Conservation (phyloP, 2,113 vertebrate genomes). For the Psittacara wagleri region DNA sequence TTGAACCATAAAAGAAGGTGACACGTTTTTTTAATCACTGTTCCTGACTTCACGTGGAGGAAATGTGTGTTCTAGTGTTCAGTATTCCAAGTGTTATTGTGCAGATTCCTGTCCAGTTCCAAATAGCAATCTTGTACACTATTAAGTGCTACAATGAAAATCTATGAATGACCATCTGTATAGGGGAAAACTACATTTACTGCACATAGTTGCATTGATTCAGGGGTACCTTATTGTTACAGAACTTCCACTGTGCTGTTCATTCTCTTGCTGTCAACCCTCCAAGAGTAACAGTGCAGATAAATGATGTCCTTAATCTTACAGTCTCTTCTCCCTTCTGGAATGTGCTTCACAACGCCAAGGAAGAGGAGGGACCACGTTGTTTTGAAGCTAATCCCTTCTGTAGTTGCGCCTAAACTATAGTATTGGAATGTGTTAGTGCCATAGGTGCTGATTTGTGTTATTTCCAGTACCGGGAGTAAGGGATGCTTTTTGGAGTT, state of each 20-base stretch:
- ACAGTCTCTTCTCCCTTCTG: background rate
- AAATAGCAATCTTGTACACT: background rate
- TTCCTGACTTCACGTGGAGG: background rate
- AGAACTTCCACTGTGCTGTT: background rate
- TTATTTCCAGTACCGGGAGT: background rate
- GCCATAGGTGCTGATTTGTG: background rate
- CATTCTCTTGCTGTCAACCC: background rate
- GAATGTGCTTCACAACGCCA: background rate
- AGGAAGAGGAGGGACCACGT: background rate
- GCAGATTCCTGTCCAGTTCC: background rate
- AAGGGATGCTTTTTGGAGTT: background rate
- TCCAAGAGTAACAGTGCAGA: background rate
- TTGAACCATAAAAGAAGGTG: slow-evolving; percentile 4
- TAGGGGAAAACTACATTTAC: background rate
- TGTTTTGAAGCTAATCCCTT: background rate
- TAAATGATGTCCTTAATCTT: background rate
- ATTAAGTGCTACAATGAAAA: background rate
- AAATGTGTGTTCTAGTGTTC: background rate
- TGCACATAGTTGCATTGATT: background rate
- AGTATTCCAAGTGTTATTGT: background rate
- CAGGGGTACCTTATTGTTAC: background rate
- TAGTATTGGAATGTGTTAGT: background rate
- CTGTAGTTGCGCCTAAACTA: background rate
- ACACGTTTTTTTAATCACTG: background rate
- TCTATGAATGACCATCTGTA: background rate